A percentile compares a stretch with the other conserved stretches of the same genome.
These are phyloP conservation scores for Sinodicranocentrus sp. DNA, from an alignment of 2,888 invertebrate genomes.

Conservation along the genomic window DNA sequence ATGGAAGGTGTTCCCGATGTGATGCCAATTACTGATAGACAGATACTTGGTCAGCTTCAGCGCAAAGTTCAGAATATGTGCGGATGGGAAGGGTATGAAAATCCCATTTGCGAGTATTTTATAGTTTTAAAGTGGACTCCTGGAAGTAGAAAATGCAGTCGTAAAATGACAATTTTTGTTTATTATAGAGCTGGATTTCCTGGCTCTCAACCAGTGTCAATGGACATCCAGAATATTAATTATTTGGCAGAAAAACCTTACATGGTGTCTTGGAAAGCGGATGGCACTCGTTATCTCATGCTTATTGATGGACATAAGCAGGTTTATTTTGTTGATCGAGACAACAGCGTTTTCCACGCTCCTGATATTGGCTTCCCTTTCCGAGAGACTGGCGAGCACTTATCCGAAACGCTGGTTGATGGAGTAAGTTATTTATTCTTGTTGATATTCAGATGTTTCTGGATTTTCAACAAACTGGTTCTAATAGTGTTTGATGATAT, in stretches of 20 bases:
- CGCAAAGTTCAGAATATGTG: conserved; percentile 88
- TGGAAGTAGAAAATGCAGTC: too few species aligned
- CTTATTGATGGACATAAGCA: conserved; percentile 91
- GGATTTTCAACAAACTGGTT: too few species aligned
- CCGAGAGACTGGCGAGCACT: conserved; percentile 85
- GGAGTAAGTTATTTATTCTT: conserved; percentile 93
- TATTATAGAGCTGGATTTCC: conserved; percentile 91
- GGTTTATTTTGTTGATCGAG: conserved; percentile 96
- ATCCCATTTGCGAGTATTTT: background rate
- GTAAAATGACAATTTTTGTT: too few species aligned
- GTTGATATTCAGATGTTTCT: too few species aligned
- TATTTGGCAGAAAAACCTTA: conserved; percentile 90
- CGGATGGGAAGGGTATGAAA: conserved; percentile 83
- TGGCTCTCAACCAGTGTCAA: conserved; percentile 98
- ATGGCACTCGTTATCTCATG: conserved; percentile 90
- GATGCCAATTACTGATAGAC: conserved; percentile 83
- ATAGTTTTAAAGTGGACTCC: background rate
- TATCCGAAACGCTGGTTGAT: conserved; percentile 92
- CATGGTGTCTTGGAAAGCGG: conserved; percentile 99
- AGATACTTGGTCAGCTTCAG: conserved; percentile 84
- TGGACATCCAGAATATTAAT: conserved; percentile 90
- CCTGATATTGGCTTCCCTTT: conserved; percentile 88
- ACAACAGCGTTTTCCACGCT: conserved; percentile 94
- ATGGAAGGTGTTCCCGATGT: conserved; percentile 94
- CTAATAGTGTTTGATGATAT: too few species aligned